A percentile compares a stretch with the other conserved stretches of the same genome.
Conservation (phyloP, 2,888 invertebrate species). For the Yponomeuta sedellus region DNA sequence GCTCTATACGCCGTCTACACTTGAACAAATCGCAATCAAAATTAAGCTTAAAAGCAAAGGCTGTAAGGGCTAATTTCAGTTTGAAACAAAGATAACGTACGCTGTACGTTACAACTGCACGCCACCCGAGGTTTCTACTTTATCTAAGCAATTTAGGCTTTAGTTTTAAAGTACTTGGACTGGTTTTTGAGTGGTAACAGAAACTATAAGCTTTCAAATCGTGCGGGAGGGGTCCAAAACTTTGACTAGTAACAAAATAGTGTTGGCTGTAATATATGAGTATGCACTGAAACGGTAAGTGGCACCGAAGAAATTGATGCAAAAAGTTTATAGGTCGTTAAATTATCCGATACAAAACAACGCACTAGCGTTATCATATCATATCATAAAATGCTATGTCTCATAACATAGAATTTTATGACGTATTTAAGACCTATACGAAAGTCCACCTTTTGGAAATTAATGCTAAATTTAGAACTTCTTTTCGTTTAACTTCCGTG, state of each 20-base stretch:
- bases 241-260: neutral
- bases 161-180: neutral
- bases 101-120: neutral
- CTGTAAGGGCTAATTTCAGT: neutral
- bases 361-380: too few relatives aligned
- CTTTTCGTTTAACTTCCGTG: too few relatives aligned
- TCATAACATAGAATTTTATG: too few relatives aligned
- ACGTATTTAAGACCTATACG: too few relatives aligned
- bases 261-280: neutral
- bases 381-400: too few relatives aligned
- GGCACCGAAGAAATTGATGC: too few relatives aligned
- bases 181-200: neutral
- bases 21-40: neutral
- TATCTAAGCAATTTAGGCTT: neutral
- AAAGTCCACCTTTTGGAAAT: too few relatives aligned
- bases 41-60: neutral
- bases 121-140: neutral
- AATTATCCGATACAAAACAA: too few relatives aligned
- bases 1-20: constrained; percentile 11
- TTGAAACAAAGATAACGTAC: neutral
- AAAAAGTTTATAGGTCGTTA: too few relatives aligned
- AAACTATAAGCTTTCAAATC: neutral
- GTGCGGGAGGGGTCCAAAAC: constrained; percentile 9
- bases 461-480: too few relatives aligned
- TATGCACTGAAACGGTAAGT: too few relatives aligned